These are phyloP conservation scores for Maniola jurtina DNA, from an alignment of 1,140 invertebrate genomes.

Conservation along the genomic window DNA sequence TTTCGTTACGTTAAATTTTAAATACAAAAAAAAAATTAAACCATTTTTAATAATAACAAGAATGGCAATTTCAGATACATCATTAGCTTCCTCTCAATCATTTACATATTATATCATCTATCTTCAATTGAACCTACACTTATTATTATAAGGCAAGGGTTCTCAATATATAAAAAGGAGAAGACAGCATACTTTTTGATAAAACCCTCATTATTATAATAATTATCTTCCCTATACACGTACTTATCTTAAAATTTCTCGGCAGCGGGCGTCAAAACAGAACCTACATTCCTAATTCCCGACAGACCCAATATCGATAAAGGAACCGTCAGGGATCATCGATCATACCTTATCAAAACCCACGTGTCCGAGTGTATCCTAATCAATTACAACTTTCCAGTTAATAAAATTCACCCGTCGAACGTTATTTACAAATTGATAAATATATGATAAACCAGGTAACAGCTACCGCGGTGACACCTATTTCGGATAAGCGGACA, in stretches of 20 bases:
- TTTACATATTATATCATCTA: too few species aligned
- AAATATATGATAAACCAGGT: constrained; percentile 46
- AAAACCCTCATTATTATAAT: background rate
- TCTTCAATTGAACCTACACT: too few species aligned
- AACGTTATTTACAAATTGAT: constrained; percentile 63
- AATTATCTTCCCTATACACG: background rate
- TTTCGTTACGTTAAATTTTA: too few species aligned
- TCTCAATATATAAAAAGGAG: background rate
- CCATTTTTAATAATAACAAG: too few species aligned
- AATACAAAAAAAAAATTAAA: too few species aligned
- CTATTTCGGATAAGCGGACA: constrained; percentile 31
- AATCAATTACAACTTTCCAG: constrained; percentile 61
- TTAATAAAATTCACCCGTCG: constrained; percentile 56
- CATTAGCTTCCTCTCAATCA: too few species aligned
- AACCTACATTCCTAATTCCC: constrained; percentile 27
- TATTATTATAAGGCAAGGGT: too few species aligned
- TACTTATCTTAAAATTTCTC: constrained; percentile 3
- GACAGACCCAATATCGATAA: constrained; percentile 40
- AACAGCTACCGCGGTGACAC: constrained; percentile 47
- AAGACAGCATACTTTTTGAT: background rate
- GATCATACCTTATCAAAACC: constrained; percentile 48
- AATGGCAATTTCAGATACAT: too few species aligned
- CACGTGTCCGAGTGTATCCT: constrained; percentile 44
- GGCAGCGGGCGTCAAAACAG: constrained; percentile 34
- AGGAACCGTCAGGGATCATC: constrained; percentile 43